Base-by-base conservation (phyloP, 1,140 invertebrate genomes). In the Protaetia brevitarsis region DNA sequence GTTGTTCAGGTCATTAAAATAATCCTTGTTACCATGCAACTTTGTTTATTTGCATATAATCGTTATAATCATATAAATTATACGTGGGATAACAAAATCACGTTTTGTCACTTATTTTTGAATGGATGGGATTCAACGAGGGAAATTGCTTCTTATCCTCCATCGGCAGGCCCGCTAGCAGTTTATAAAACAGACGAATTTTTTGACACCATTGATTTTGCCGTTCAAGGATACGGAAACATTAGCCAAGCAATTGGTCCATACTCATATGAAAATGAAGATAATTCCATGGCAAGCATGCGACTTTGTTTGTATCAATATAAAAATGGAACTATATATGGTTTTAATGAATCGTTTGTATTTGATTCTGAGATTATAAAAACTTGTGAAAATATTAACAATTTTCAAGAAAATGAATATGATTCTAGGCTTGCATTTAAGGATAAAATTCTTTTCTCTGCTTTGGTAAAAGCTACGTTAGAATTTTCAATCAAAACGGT, bases 21-120 rank as follows among this genome's bases (percentile, higher is more conserved):
- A 58, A 77, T 99, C 65, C 80, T 99, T 56, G 94, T 99, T 16
- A 99, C 97, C 1, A 83, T 93, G 69, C 96, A 98, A 80, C 80
- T 98, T 0, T 92, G 93, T 75, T 80, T 98, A 19, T 99, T 99
- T 83, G 96, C 96, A 2, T 90, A 92, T 72, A 94, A 91, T 72
- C 88, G 97, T 74, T 97, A 97, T 71, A 92, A 90, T 69, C 95
- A 97, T 79, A 94, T 98, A 0, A 96, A 95, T 77, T 99, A 97
- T 75, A 86, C 94, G 1, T 94, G 94, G 87, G 94, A 97, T 75
- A 98, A 95, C 76, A 86, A 89, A 68, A 87, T 97, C 31, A 87
- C 94, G 3, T 97, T 99, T 79, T 94, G 94, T 1, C 96, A 99
- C 81, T 80, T 99, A 31, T 98, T 98, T 77, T 79, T 95, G 6